Conservation (phyloP, 2,888 invertebrate genomes). For the Branchellion lobata region DNA sequence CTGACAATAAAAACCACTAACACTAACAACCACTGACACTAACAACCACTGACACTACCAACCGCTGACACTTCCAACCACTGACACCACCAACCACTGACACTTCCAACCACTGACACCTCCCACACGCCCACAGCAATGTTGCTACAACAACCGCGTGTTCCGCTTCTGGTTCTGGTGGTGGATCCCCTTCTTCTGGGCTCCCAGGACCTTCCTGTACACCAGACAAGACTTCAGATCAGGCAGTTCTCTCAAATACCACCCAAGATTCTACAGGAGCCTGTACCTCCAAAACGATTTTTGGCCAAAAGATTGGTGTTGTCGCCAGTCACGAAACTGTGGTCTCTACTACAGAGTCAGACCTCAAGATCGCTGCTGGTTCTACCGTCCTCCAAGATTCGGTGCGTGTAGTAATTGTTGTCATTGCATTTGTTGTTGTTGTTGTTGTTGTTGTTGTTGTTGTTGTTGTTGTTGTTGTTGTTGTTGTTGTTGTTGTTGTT, state of each 20-base stretch:
- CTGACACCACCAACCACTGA: too few relatives aligned
- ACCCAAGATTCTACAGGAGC: slow-evolving; percentile 31
- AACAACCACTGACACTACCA: too few relatives aligned
- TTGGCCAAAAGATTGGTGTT: slow-evolving; percentile 41
- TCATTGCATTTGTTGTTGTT: too few relatives aligned
- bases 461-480: background rate
- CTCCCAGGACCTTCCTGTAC: slow-evolving; percentile 28
- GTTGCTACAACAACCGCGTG: slow-evolving; percentile 36
- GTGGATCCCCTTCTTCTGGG: slow-evolving; percentile 23
- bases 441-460: too few relatives aligned
- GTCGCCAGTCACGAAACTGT: slow-evolving; percentile 38
- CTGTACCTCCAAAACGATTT: slow-evolving; percentile 8
- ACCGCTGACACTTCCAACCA: too few relatives aligned
- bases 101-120: too few relatives aligned
- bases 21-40: too few relatives aligned
- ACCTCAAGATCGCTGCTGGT: slow-evolving; percentile 20
- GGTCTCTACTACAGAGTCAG: slow-evolving; percentile 42
- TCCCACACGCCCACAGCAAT: too few relatives aligned
- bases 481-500: background rate
- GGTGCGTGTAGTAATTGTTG: too few relatives aligned
- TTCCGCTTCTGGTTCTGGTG: slow-evolving; percentile 31
- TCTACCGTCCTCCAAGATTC: slow-evolving; percentile 32
- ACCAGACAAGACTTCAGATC: slow-evolving; percentile 16
- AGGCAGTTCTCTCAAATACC: slow-evolving; percentile 35
- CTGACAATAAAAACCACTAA: too few relatives aligned